Base-by-base conservation (phyloP, 2,888 invertebrate genomes). In the Trilocha varians region DNA sequence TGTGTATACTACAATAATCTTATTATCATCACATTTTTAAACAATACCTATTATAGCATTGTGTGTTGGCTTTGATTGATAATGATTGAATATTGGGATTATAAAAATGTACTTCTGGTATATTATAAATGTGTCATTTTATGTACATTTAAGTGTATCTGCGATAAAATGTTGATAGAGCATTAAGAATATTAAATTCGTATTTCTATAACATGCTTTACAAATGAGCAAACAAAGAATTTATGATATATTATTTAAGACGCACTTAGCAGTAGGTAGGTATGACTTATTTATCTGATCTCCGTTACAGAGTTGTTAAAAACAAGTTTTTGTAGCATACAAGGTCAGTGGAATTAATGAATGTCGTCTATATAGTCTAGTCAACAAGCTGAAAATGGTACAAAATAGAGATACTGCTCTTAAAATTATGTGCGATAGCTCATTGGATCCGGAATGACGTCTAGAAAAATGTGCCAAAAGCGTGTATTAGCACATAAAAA, bases 281-380 rank as follows among this genome's bases (percentile, higher is more conserved):
- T 36, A 15, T 36, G 15, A 16, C 55, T 11, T 43, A 49, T 45
- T 38, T 45, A 45, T 51, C 41, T 50, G 50, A 54, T 49, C 51
- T 57, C 45, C 39, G 47, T 48, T 49, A 48, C 51, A 45, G 40
- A 48, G 49, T 57, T 59, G 53, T 58, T 59, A 50, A 56, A 53
- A 61, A 62, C 62, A 55, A 58, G 62, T 62, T 63, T 59, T 61
- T 57, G 49, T 49, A 46, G 25, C 44, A 46, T 48, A 46, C 62
- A 62, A 65, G 63, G 66, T 57, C 59, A 48, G 44, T 43, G 40
- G 44, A 48, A 48, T 56, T 47, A 43, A 53, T 57, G 48, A 42
- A 44, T 44, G 39, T 35, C 39, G 36, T 46, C 25, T 25, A 25
- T 25, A 25, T n/a, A n/a, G n/a, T n/a, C n/a, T n/a, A n/a, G n/a